These are phyloP conservation scores for Cladorhizidae sp. DNA, from an alignment of 37 sponge, comb jelly and placozoan genomes.

Conservation along the genomic window DNA sequence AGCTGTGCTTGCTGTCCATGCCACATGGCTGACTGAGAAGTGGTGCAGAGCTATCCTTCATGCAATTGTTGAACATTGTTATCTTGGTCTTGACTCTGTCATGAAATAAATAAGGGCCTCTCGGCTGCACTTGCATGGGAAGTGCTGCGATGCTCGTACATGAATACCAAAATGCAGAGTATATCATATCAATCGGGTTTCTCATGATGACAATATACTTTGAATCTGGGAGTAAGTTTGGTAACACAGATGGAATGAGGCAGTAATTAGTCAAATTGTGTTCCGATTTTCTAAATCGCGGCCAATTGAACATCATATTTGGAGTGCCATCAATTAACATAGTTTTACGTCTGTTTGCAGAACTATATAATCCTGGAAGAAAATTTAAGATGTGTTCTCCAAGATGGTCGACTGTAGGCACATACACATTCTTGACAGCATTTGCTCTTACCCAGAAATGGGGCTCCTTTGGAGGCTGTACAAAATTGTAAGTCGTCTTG, in stretches of 20 bases:
- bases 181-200: constrained; percentile 32
- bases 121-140: background rate
- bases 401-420: background rate
- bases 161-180: constrained; percentile 58
- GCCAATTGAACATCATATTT: constrained; percentile 39
- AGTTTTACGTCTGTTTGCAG: background rate
- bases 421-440: background rate
- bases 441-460: constrained; percentile 36
- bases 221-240: constrained; percentile 27
- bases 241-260: constrained; percentile 31
- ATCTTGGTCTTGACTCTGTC: constrained; percentile 1
- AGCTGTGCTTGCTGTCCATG: background rate
- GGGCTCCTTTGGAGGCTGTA: constrained; percentile 22
- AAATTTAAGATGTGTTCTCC: constrained; percentile 15
- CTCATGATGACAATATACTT: constrained; percentile 56
- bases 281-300: constrained; percentile 1
- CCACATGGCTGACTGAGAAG: background rate
- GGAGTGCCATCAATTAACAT: constrained; percentile 22
- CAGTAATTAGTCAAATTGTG: constrained; percentile 46
- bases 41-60: background rate
- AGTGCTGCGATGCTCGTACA: constrained; percentile 11
- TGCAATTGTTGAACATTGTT: constrained; percentile 20
- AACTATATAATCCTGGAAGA: background rate
- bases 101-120: constrained; percentile 42
- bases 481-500: background rate